Evolutionary conservation across 1,140 invertebrate genomes (phyloP), one percentile per base, ranked within the genome.

Genomic region (Caenorhabditis tropicalis): DNA sequence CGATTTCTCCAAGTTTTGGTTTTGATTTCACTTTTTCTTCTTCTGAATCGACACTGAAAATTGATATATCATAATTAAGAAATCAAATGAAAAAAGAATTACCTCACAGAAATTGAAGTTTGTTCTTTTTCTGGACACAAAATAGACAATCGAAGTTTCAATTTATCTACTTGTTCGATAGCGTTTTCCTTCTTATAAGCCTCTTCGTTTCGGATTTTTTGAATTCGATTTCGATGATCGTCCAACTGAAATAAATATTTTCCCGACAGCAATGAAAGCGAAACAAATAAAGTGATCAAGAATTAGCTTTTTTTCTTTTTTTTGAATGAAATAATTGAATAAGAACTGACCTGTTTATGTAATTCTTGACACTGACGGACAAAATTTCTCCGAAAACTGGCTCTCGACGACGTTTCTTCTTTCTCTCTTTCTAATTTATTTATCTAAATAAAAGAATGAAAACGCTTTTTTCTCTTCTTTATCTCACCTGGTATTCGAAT

Each of bases 181-280:
- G 82, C 43, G 43, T 58, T 60, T 29, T 39, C 58, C 46, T 60
- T 65, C 15, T 43, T 82, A 16, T 58, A 82, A 7, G 46, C n/a
- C 4, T 24, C 43, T 48, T 60, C 82, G 19, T 27, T 56, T 56
- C 36, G 24, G 12, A 51, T 49, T 2, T 65, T 65, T 29, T 82
- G 58, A 16, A 82, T 24, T 70, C 51, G 56, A 19, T 82, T 58
- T 27, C 58, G 36, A 24, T 82, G 82, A 16, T 82, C 82, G 33
- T 48, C 51, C 1, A 82, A 12, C 82, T 82, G 81, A 39, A 82
- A 82, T 1, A 19, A 10, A n/a, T n/a, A n/a, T n/a, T n/a, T n/a
- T n/a, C n/a, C n/a, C n/a, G n/a, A n/a, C n/a, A n/a, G n/a, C n/a
- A n/a, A n/a, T n/a, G n/a, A n/a, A n/a, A n/a, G n/a, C n/a, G n/a